Conservation (phyloP, 2,113 vertebrate species). For the Eulacestoma nigropectus region DNA sequence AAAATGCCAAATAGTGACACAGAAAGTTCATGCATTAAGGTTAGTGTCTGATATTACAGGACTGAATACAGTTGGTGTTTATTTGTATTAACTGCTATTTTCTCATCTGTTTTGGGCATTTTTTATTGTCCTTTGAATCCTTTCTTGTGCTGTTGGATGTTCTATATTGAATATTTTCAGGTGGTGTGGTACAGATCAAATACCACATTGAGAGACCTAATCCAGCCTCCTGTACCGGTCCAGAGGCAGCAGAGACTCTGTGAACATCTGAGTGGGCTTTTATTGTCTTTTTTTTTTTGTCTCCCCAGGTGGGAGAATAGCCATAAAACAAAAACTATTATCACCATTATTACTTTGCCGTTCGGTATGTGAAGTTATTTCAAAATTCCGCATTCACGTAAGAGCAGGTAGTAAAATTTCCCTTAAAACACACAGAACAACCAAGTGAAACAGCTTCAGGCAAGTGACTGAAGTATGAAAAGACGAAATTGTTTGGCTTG, state of each 20-base stretch:
- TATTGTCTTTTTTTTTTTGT: neutral
- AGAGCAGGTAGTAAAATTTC: neutral
- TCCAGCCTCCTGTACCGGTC: neutral
- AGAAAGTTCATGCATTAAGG: neutral
- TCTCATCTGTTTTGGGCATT: neutral
- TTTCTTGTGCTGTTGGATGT: neutral
- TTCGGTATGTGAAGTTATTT: neutral
- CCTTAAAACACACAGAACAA: neutral
- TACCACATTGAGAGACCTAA: neutral
- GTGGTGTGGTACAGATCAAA: neutral
- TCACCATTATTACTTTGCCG: neutral
- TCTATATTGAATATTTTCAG: neutral
- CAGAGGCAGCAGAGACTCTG: neutral
- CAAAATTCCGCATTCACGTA: neutral
- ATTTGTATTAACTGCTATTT: neutral
- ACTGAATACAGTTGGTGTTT: neutral
- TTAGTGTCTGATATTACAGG: neutral
- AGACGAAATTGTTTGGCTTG: neutral
- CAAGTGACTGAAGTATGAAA: neutral
- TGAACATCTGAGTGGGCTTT: neutral
- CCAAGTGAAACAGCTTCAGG: neutral
- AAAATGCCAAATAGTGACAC: neutral
- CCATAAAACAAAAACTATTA: neutral
- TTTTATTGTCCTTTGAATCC: neutral
- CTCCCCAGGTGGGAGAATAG: neutral